A percentile compares a stretch with the other conserved stretches of the same genome.
Evolutionary conservation across 2,888 invertebrate species (phyloP).

Genomic region (Anthrax anthrax): DNA sequence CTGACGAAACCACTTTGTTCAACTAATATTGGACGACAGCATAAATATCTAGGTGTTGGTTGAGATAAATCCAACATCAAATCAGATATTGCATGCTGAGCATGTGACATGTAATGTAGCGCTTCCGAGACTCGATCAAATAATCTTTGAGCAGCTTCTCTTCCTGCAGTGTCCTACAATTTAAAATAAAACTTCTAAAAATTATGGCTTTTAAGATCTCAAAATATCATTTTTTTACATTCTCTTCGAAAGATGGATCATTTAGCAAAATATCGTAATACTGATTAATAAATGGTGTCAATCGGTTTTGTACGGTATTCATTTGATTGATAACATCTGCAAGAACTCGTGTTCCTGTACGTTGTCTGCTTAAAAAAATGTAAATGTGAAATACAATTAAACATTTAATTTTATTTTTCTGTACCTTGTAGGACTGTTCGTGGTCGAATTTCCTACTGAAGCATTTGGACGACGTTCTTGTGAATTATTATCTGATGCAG

Average conservation of each 20-base stretch:
- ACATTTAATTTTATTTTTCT: no score
- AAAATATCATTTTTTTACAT: conserved; percentile 16
- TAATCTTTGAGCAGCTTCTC: conserved; percentile 45
- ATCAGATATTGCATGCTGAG: conserved; percentile 80
- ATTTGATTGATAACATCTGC: conserved; percentile 30
- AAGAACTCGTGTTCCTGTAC: conserved; percentile 29
- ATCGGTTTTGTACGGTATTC: conserved; percentile 34
- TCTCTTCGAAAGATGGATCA: conserved; percentile 40
- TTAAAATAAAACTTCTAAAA: background rate
- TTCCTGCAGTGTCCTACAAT: conserved; percentile 32
- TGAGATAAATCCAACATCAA: conserved; percentile 57
- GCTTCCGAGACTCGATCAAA: conserved; percentile 64
- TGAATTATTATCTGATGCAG: background rate
- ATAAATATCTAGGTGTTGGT: conserved; percentile 51
- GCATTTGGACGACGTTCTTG: conserved; percentile 7
- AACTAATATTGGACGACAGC: conserved; percentile 56
- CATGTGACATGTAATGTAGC: conserved; percentile 75
- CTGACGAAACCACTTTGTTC: conserved; percentile 44
- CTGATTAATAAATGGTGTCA: conserved; percentile 50
- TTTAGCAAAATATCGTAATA: conserved; percentile 46
- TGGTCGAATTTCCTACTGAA: conserved; percentile 13
- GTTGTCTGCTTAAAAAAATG: conserved; percentile 15
- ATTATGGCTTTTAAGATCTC: background rate
- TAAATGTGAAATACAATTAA: background rate
- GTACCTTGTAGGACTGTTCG: conserved; percentile 3